Base-by-base conservation (phyloP, 1,140 invertebrate species). In the Battus philenor region DNA sequence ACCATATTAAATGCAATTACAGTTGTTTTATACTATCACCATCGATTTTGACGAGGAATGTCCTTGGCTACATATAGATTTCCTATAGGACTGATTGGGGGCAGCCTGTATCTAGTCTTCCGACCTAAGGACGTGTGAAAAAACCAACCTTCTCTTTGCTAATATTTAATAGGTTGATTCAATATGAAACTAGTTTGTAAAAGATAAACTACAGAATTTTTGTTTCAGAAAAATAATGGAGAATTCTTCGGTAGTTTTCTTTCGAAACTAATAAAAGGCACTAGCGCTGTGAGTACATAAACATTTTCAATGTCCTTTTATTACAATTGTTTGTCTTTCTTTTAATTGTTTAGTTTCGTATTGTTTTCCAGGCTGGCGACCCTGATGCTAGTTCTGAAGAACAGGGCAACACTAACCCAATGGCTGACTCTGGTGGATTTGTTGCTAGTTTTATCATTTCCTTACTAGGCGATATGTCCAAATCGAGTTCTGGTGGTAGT, bases 161-260 rank as follows among this genome's bases (percentile, higher is more conserved):
- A n/a, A n/a, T n/a, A n/a, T n/a, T n/a, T n/a, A n/a, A 6, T 20
- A 3, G 2, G 18, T 20, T 20, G 6, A 3, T 6, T 20, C 2
- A 3, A 20, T 20, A 20, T 6, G 18, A 3, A 20, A 20, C 2
- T 3, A 20, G 18, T 20, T 20, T 20, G 18, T 20, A 3, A 20
- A 20, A 20, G 2, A 3, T 20, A 20, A 20, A 8, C 11, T 38
- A 20, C 36, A 39, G 32, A 33, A 36, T 36, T 24, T 36, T 48
- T 45, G 32, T 78, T 77, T 20, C 72, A 85, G 80, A 56, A 80
- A 68, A 85, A 85, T 34, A 85, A 85, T 44, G 80, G 80, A n/a
- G 73, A 62, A 5, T 82, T 85, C 48, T 82, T 85, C 50, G 78
- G 80, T 15, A 82, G 67, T 29, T 76, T 85, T 9, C 33, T 85